Conservation (phyloP, 2,797 vertebrate species). For the Fratercula arctica region DNA sequence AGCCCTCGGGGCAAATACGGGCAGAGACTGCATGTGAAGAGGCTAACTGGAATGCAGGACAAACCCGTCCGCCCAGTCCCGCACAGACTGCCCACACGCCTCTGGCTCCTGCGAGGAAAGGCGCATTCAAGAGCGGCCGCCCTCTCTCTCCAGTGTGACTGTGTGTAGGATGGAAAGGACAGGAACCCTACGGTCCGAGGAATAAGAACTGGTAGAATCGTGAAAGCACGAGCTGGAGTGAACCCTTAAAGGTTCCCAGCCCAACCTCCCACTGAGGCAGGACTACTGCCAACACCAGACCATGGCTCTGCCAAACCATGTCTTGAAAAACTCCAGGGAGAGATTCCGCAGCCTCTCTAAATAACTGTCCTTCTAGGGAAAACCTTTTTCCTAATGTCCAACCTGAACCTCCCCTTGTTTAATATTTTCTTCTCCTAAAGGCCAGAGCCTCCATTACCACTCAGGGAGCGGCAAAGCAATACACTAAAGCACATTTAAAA, state of each 20-base stretch:
- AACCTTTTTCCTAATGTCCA: background rate
- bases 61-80: background rate
- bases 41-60: conserved; percentile 16
- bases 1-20: background rate
- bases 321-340: conserved; percentile 9
- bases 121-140: accelerated
- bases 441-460: background rate
- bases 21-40: background rate
- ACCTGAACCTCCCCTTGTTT: background rate
- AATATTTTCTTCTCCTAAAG: background rate
- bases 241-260: background rate
- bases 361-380: background rate
- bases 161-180: background rate
- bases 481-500: background rate
- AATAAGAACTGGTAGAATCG: background rate
- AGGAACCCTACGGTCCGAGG: background rate
- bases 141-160: background rate
- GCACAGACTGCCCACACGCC: background rate
- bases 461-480: background rate
- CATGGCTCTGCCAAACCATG: background rate
- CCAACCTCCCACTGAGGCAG: background rate
- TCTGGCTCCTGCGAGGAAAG: background rate
- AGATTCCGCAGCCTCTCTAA: background rate
- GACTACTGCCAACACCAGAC: background rate
- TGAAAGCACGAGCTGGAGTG: background rate